Percentiles rank a stretch among this genome's conserved stretches.
Evolutionary conservation across 2,888 invertebrate genomes (phyloP).

Genomic region (Branchellion lobata): DNA sequence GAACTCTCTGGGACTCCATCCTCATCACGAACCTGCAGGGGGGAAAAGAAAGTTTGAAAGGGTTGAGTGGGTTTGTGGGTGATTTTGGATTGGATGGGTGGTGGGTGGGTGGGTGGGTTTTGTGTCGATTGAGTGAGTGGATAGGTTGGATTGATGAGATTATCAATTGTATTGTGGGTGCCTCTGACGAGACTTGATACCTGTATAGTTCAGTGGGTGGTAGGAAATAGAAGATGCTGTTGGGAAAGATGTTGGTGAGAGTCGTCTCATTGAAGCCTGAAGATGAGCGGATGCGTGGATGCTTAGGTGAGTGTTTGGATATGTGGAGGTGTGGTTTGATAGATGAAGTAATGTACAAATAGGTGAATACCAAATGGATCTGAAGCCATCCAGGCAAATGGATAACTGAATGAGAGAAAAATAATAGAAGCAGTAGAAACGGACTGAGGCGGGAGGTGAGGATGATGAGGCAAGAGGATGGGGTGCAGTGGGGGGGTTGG

Average conservation of each 20-base stretch:
- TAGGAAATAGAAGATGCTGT: not conserved
- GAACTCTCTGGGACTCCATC: not conserved
- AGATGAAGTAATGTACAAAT: not conserved
- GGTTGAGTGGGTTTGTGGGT: not conserved
- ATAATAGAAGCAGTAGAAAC: not conserved
- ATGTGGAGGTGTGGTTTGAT: no score
- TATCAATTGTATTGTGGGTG: no score
- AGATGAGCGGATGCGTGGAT: not conserved
- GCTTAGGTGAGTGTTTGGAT: no score
- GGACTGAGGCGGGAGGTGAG: slow-evolving; percentile 1
- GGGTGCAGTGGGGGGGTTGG: not conserved
- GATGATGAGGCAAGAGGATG: not conserved
- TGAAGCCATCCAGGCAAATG: not conserved
- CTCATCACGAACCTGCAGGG: not conserved
- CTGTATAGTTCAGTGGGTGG: no score
- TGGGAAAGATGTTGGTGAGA: not conserved
- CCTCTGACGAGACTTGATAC: no score
- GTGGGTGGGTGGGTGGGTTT: no score
- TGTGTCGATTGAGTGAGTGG: no score
- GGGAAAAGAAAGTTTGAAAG: not conserved
- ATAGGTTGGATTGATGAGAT: no score
- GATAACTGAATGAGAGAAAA: no score
- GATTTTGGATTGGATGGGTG: no score
- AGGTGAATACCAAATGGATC: not conserved
- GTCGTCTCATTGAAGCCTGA: not conserved